Evolutionary conservation across 1,140 invertebrate genomes (phyloP).

Genomic region (Linepithema humile): DNA sequence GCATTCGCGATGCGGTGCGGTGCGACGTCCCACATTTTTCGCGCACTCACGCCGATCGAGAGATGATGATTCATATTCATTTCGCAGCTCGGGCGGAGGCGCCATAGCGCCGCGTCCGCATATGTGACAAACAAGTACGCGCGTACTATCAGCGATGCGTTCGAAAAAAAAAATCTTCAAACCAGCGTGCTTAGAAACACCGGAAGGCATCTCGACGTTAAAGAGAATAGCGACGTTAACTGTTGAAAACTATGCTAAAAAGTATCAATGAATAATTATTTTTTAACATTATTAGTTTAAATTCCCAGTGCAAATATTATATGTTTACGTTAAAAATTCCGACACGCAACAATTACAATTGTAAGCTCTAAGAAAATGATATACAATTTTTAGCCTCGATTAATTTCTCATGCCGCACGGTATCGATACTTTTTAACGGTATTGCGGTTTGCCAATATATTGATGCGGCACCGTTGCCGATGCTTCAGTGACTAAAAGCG

Average conservation of each 20-base stretch:
- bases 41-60: constrained; percentile 35
- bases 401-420: neutral
- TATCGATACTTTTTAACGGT: constrained; percentile 7
- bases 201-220: neutral
- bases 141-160: neutral
- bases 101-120: constrained; percentile 21
- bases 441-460: neutral
- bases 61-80: constrained; percentile 51
- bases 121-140: constrained; percentile 20
- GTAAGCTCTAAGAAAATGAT: neutral
- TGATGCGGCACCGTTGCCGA: neutral
- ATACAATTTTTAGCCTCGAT: neutral
- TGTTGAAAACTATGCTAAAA: neutral
- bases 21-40: constrained; percentile 30
- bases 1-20: constrained; percentile 8
- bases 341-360: too few species aligned
- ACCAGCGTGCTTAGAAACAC: neutral
- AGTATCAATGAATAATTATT: too few species aligned
- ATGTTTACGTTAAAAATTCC: too few species aligned
- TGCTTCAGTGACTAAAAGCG: neutral
- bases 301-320: too few species aligned
- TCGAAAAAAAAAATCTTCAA: neutral
- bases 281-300: too few species aligned
- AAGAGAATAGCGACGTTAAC: too few species aligned
- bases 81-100: constrained; percentile 1